Evolutionary conservation across 53 echinoderm and acorn worm genomes (phyloP).

Genomic region (Hippasteria phrygiana): DNA sequence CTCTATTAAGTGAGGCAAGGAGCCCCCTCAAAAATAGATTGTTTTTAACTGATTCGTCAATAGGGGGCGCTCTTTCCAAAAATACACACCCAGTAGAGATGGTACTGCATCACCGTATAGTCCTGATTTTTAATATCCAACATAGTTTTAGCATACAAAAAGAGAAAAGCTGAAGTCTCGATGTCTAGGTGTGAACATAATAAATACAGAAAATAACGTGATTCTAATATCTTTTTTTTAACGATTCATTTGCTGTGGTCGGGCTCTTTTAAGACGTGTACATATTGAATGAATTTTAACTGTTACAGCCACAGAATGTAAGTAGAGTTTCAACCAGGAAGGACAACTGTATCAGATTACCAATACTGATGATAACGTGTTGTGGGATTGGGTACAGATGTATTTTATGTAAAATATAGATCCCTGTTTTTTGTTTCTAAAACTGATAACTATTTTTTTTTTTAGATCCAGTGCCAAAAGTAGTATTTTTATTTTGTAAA

Average conservation of each 20-base stretch:
- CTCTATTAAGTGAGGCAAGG: too few relatives aligned
- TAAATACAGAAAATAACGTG: background rate
- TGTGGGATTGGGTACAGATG: background rate
- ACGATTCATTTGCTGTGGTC: slow-evolving; percentile 51
- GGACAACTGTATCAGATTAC: background rate
- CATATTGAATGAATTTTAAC: slow-evolving; percentile 61
- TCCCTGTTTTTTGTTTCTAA: background rate
- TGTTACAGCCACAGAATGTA: slow-evolving; percentile 19
- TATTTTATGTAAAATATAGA: background rate
- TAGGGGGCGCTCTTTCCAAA: slow-evolving; percentile 42
- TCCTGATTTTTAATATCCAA: background rate
- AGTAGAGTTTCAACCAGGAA: background rate
- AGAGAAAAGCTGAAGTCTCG: background rate
- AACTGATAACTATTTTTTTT: slow-evolving; percentile 6
- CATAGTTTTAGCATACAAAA: background rate
- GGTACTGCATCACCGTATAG: background rate
- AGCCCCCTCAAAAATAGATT: too few relatives aligned
- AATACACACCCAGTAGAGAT: background rate
- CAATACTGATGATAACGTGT: slow-evolving; percentile 8
- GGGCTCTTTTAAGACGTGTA: slow-evolving; percentile 50
- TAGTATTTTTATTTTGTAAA: background rate
- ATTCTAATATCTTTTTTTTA: slow-evolving; percentile 16
- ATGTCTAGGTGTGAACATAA: background rate
- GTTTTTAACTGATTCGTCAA: background rate
- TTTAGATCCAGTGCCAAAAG: slow-evolving; percentile 59